Conservation (phyloP, 92 coral and sea anemone species). For the Bergia puertoricense region DNA sequence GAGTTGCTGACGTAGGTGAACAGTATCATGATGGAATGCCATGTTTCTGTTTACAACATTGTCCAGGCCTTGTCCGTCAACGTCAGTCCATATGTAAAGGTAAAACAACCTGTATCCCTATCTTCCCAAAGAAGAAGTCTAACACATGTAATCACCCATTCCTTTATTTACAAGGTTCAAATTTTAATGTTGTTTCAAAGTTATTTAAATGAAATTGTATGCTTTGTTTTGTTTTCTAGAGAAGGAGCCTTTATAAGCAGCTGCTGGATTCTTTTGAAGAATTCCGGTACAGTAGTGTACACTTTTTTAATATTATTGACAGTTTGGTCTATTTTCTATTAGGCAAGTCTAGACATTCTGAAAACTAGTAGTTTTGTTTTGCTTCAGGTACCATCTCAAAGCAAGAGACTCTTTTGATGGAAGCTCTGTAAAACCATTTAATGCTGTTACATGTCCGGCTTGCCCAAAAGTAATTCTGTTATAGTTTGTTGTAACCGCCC, state of each 20-base stretch:
- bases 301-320: background rate
- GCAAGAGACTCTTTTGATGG: background rate
- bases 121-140: too few relatives aligned
- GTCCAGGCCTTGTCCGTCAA: conserved; percentile 46
- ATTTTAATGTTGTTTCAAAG: background rate
- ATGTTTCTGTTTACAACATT: conserved; percentile 59
- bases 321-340: background rate
- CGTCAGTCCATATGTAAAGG: conserved; percentile 47
- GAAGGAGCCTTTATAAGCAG: conserved; percentile 54
- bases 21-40: conserved; percentile 59
- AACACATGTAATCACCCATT: background rate
- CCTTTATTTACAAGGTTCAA: background rate
- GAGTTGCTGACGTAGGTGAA: conserved; percentile 43
- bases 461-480: background rate
- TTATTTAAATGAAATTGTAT: background rate
- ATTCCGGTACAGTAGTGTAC: conserved; percentile 46
- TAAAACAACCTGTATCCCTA: background rate
- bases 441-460: background rate
- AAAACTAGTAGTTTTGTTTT: too few relatives aligned
- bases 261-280: conserved; percentile 70
- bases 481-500: too few relatives aligned
- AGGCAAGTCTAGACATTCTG: too few relatives aligned
- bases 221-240: conserved; percentile 39
- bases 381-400: background rate
- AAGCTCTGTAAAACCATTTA: background rate